A percentile compares a stretch with the other conserved stretches of the same genome.
phyloP scores from a whole-genome alignment of 2,113 vertebrate genomes.

The Menidia beryllina region DNA sequence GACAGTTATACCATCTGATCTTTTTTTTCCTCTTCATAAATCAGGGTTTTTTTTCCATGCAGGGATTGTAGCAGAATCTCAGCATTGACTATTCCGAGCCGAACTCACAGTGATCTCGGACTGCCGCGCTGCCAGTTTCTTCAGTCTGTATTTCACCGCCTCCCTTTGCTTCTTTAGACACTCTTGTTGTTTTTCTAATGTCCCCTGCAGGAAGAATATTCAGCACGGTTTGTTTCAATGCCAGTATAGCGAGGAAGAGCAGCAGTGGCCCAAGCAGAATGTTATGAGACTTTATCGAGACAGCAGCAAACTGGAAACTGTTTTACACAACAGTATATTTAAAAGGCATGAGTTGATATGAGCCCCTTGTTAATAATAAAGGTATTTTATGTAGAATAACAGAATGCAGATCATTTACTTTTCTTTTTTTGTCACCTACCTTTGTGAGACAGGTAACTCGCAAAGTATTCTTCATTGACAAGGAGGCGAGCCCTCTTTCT shows the following conservation, averaged over 20 bases:
- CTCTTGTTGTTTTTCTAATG: conserved; percentile 68
- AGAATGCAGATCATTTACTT: conserved; percentile 14
- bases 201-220: conserved; percentile 68
- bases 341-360: no score
- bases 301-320: not conserved
- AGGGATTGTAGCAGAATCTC: not conserved
- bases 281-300: conserved; percentile 1
- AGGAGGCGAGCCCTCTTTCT: not conserved
- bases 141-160: conserved; percentile 76
- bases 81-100: not conserved
- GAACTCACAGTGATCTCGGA: conserved; percentile 79
- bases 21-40: no score
- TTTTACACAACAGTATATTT: not conserved
- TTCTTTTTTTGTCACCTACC: conserved; percentile 1
- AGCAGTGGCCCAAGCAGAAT: conserved; percentile 14
- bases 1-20: not conserved
- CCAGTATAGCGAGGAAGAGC: conserved; percentile 5
- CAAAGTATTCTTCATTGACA: not conserved
- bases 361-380: no score
- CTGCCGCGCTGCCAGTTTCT: conserved; percentile 78
- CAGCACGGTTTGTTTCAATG: not conserved
- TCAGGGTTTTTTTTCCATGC: not conserved
- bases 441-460: not conserved
- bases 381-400: no score
- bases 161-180: conserved; percentile 75